These are phyloP conservation scores for Mythimna albipuncta DNA, from an alignment of 2,888 invertebrate genomes.

Conservation along the genomic window DNA sequence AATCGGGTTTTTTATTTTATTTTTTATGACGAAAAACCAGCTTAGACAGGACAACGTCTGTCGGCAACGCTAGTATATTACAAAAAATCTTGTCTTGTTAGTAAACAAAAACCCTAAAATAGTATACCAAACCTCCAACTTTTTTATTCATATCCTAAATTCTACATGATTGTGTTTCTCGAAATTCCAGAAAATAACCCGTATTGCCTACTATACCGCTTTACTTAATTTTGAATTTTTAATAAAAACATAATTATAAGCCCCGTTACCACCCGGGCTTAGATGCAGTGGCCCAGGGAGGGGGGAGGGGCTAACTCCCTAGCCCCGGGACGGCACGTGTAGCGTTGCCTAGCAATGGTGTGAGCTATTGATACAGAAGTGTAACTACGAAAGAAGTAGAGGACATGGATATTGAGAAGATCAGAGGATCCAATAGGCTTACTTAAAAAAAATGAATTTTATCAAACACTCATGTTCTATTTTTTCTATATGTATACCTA, in stretches of 20 bases:
- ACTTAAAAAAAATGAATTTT: too few species aligned
- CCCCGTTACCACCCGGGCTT: not conserved
- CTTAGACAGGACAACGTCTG: too few species aligned
- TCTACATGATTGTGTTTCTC: not conserved
- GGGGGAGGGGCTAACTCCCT: conserved; percentile 9
- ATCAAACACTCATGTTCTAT: not conserved
- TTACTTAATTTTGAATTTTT: not conserved
- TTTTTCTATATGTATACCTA: too few species aligned
- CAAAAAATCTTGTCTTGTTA: not conserved
- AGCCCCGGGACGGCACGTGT: conserved; percentile 68
- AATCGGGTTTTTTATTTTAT: too few species aligned
- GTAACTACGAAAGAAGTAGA: not conserved
- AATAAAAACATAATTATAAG: not conserved
- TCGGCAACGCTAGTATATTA: not conserved
- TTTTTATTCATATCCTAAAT: too few species aligned
- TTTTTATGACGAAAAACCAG: too few species aligned
- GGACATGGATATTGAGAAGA: not conserved
- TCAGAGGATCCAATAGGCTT: too few species aligned
- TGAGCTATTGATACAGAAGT: conserved; percentile 51
- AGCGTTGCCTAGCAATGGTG: conserved; percentile 72
- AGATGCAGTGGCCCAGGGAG: conserved; percentile 36
- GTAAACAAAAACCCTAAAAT: not conserved
- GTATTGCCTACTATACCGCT: not conserved
- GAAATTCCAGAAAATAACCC: not conserved
- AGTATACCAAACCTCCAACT: not conserved